Evolutionary conservation across 2,113 vertebrate species (phyloP).

Genomic region (Cyanoliseus patagonus): DNA sequence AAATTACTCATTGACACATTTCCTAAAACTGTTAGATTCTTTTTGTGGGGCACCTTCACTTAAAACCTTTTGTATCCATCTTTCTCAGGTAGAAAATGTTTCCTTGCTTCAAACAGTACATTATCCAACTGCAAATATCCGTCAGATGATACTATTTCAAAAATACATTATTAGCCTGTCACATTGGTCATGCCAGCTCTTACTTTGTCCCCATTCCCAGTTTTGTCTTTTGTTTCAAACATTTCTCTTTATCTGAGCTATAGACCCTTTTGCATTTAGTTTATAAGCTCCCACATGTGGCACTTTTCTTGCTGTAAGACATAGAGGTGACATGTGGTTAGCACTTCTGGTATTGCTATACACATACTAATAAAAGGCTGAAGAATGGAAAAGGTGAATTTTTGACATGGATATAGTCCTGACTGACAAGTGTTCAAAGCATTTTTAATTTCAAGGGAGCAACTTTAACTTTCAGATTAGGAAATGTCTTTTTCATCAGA

Average conservation of each 20-base stretch:
- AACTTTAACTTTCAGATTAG: neutral
- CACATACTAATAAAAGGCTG: neutral
- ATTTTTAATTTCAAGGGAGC: neutral
- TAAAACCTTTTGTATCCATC: neutral
- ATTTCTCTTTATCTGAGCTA: neutral
- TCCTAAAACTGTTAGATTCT: neutral
- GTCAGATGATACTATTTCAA: neutral
- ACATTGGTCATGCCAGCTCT: neutral
- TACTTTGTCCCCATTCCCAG: neutral
- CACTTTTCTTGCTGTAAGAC: neutral
- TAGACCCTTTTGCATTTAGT: accelerated
- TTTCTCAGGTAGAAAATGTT: neutral
- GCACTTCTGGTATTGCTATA: neutral
- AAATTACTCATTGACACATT: neutral
- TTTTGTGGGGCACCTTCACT: neutral
- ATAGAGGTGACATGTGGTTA: neutral
- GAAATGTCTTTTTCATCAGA: neutral
- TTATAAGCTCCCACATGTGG: neutral
- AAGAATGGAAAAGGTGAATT: neutral
- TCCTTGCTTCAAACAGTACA: neutral
- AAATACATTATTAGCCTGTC: neutral
- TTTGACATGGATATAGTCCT: neutral
- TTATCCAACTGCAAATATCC: neutral
- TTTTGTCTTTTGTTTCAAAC: neutral
- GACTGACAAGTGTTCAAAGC: neutral